Base-by-base conservation (phyloP, 2,888 invertebrate genomes). In the Auanema sp. region DNA sequence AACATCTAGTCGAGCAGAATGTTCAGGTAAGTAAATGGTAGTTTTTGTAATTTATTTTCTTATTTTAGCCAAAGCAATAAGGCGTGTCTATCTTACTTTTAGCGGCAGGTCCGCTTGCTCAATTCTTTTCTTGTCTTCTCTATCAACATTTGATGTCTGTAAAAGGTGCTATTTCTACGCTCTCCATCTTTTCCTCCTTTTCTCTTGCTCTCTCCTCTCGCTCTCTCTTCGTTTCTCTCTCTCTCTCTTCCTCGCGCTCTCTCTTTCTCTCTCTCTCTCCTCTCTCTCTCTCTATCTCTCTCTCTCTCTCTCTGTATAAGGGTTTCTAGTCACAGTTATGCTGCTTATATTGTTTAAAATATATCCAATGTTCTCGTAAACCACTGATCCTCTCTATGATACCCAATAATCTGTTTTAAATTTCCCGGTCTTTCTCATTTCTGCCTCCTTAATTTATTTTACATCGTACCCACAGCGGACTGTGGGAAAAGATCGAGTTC, bases 211-310 rank as follows among this genome's bases (percentile, higher is more conserved):
- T 47, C 47, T 10, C 4, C 33, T 33, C 33, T 33, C 33, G 3
- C 33, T 33, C 8, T 33, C 33, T 33, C 33, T 33, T 8, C 10
- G 3, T 47, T 10, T 47, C 4, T 47, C 10, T 47, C 47, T 47
- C 47, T 47, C 47, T 47, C 47, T 47, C 21, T 18, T 8, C 8
- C 33, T 33, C 33, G 3, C 33, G 3, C 33, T 33, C 33, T 33
- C 33, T 33, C 33, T 33, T 8, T 33, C 33, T 21, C 4, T 47
- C 10, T 21, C 16, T 16, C 47, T 47, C 47, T 47, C 47, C 47
- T 47, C 47, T 47, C 47, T 47, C 21, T 47, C 47, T 47, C 4
- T 47, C 47, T 47, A n/a, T 47, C 47, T 47, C 47, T 47, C 47
- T 47, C 21, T 47, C 47, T 47, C 4, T 47, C 47, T 47, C 47